These are phyloP conservation scores for Papilio protenor DNA, from an alignment of 2,888 invertebrate species.

Conservation along the genomic window DNA sequence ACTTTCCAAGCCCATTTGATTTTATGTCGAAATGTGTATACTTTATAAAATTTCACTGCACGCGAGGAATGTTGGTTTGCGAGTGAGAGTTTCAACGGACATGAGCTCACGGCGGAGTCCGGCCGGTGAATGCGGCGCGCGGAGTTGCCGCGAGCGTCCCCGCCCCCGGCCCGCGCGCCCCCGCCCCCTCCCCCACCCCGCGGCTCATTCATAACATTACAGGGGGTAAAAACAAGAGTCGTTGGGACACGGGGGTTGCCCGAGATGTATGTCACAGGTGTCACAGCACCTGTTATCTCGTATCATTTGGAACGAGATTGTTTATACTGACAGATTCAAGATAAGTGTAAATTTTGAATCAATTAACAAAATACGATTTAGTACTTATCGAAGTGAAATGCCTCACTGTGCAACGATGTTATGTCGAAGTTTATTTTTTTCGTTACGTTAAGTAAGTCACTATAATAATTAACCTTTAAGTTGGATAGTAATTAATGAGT, in stretches of 20 bases:
- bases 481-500: too few species aligned
- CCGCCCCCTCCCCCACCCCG: slow-evolving; percentile 50
- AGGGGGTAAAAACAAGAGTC: slow-evolving; percentile 68
- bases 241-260: slow-evolving; percentile 54
- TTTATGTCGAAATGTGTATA: slow-evolving; percentile 63
- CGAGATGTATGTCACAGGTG: slow-evolving; percentile 4
- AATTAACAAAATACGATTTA: not conserved
- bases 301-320: slow-evolving; percentile 6
- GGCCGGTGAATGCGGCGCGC: slow-evolving; percentile 74
- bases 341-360: not conserved
- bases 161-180: slow-evolving; percentile 51
- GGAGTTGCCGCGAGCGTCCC: slow-evolving; percentile 51
- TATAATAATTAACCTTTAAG: too few species aligned
- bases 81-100: slow-evolving; percentile 51
- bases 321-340: not conserved
- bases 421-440: too few species aligned
- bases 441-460: too few species aligned
- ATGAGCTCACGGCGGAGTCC: slow-evolving; percentile 63
- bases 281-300: not conserved
- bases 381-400: too few species aligned
- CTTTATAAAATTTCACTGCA: slow-evolving; percentile 75
- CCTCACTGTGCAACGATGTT: too few species aligned
- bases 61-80: slow-evolving; percentile 67
- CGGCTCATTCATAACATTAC: slow-evolving; percentile 75
- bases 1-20: slow-evolving; percentile 80